Conservation (phyloP, 2,888 invertebrate genomes). For the Melanostoma scalare region DNA sequence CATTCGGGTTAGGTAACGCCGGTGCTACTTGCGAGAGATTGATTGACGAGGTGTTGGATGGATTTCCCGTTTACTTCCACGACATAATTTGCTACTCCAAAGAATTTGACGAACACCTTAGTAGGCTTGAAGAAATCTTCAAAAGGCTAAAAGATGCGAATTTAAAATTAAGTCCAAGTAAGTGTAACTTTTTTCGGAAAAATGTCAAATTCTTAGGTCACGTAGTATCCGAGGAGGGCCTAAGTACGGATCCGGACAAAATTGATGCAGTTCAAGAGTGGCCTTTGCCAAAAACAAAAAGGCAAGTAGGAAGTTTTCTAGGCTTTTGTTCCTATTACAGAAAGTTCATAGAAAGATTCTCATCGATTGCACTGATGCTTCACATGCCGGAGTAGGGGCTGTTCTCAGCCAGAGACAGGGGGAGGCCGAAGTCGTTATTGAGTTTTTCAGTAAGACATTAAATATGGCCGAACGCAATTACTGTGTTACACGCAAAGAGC, state of each 20-base stretch:
- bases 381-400: not conserved
- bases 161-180: slow-evolving; percentile 38
- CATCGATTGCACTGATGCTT: slow-evolving; percentile 2
- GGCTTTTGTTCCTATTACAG: slow-evolving; percentile 11
- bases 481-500: not conserved
- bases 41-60: slow-evolving; percentile 50
- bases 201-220: slow-evolving; percentile 33
- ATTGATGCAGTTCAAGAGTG: slow-evolving; percentile 27
- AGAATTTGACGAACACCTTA: slow-evolving; percentile 60
- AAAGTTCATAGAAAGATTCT: not conserved
- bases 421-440: not conserved
- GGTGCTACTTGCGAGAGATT: slow-evolving; percentile 21
- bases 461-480: slow-evolving; percentile 2
- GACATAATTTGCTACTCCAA: slow-evolving; percentile 65
- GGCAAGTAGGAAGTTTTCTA: slow-evolving; percentile 6
- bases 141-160: slow-evolving; percentile 9
- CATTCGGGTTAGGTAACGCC: not conserved
- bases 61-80: slow-evolving; percentile 61
- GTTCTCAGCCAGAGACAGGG: slow-evolving; percentile 12
- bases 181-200: slow-evolving; percentile 13
- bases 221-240: slow-evolving; percentile 1
- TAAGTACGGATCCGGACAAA: slow-evolving; percentile 12
- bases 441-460: not conserved
- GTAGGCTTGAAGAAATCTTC: slow-evolving; percentile 28
- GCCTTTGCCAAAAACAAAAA: not conserved